Evolutionary conservation across 2,797 vertebrate genomes (phyloP).

Genomic region (Danionella dracula): DNA sequence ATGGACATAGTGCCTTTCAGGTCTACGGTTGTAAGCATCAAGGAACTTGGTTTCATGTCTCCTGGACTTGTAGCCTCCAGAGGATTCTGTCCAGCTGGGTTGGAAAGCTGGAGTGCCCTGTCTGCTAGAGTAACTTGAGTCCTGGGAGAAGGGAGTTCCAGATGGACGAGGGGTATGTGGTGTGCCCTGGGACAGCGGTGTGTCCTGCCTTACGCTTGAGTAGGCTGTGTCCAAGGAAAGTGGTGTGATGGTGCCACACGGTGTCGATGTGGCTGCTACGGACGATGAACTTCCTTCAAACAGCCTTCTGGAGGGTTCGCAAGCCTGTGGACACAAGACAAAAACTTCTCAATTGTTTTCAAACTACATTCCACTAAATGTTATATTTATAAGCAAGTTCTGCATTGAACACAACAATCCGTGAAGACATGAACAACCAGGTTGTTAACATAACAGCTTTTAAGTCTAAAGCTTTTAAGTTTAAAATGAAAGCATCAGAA

Average conservation of each 20-base stretch:
- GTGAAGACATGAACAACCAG: no score
- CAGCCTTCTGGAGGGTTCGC: constrained; percentile 83
- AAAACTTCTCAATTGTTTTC: no score
- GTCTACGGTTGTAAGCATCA: constrained; percentile 91
- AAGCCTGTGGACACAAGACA: constrained; percentile 63
- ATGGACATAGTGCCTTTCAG: constrained; percentile 88
- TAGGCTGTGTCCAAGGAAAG: constrained; percentile 93
- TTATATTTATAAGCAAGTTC: no score
- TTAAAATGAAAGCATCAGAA: no score
- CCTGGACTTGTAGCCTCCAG: constrained; percentile 79
- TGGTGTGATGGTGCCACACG: constrained; percentile 84
- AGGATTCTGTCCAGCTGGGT: constrained; percentile 74
- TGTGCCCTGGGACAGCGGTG: constrained; percentile 87
- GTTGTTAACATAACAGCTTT: no score
- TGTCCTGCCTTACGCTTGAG: constrained; percentile 92
- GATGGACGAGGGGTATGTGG: constrained; percentile 84
- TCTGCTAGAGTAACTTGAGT: constrained; percentile 91
- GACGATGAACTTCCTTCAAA: constrained; percentile 78
- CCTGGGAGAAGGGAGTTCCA: constrained; percentile 93
- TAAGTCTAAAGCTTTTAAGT: no score
- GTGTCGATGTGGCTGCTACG: constrained; percentile 73
- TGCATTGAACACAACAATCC: no score
- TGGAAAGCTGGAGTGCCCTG: constrained; percentile 91
- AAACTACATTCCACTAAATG: no score
- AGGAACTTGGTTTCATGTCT: constrained; percentile 91